Conservation (phyloP, 2,113 vertebrate genomes). For the Sylvia atricapilla region DNA sequence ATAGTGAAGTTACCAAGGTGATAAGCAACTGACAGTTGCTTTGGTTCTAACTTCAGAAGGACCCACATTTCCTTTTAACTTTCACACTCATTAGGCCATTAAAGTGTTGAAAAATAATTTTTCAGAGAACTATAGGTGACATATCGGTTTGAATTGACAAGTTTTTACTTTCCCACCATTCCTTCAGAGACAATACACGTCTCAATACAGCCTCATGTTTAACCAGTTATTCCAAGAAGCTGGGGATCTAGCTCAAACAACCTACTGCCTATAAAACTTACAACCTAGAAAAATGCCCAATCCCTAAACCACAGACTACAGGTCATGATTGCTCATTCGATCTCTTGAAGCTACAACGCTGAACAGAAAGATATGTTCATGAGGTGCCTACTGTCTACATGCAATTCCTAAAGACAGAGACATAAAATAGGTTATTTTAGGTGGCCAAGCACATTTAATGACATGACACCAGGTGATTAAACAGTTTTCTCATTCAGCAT, state of each 20-base stretch:
- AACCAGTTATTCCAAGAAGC: neutral
- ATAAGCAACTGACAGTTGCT: neutral
- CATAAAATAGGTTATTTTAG: neutral
- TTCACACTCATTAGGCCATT: neutral
- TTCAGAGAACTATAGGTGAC: neutral
- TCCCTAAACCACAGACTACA: neutral
- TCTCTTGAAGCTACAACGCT: neutral
- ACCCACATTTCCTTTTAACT: neutral
- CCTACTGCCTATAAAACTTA: neutral
- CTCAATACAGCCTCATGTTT: neutral
- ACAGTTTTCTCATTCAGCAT: neutral
- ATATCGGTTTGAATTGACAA: neutral
- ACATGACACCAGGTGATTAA: neutral
- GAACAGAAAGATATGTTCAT: neutral
- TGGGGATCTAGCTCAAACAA: neutral
- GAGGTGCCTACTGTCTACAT: neutral
- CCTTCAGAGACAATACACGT: neutral
- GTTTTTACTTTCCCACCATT: neutral
- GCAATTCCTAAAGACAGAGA: neutral
- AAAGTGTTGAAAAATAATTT: neutral
- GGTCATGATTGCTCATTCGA: neutral
- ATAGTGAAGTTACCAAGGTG: conserved; percentile 1
- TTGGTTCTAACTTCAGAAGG: neutral
- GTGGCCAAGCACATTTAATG: neutral
- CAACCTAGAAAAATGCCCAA: neutral